These are phyloP conservation scores for Drepanosiphum platanoidis DNA, from an alignment of 2,888 invertebrate species.

Conservation along the genomic window DNA sequence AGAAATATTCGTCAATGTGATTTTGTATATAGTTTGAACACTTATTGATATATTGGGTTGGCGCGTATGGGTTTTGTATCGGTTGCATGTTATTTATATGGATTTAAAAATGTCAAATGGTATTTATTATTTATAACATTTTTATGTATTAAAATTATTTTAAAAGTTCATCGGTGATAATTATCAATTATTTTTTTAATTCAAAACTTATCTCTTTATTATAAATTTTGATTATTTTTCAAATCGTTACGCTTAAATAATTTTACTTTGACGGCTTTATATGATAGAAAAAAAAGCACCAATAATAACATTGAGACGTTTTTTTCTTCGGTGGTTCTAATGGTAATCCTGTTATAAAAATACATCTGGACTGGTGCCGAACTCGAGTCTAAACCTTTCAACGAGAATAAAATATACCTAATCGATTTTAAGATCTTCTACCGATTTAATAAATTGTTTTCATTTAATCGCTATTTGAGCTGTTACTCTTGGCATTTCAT, in stretches of 20 bases:
- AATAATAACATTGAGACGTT: not conserved
- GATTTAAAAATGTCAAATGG: not conserved
- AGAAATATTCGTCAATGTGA: not conserved
- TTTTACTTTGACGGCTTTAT: not conserved
- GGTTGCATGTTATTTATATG: not conserved
- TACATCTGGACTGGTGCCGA: conserved; percentile 17
- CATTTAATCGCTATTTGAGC: not conserved
- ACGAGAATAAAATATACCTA: conserved; percentile 11
- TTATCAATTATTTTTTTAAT: not conserved
- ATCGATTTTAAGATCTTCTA: conserved; percentile 22
- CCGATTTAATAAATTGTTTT: conserved; percentile 1
- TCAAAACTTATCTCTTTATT: not conserved
- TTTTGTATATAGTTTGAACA: conserved; percentile 8
- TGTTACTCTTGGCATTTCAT: not conserved
- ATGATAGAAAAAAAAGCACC: not conserved
- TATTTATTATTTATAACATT: not conserved
- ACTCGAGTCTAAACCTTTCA: conserved; percentile 13
- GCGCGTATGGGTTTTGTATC: not conserved
- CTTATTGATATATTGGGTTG: not conserved
- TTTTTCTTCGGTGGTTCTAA: conserved; percentile 1
- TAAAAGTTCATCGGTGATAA: too few relatives aligned
- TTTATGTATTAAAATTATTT: too few relatives aligned
- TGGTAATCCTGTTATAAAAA: conserved; percentile 15
- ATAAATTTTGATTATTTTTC: not conserved
- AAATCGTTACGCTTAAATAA: not conserved